Base-by-base conservation (phyloP, 2,888 invertebrate species). In the Pecten maximus region DNA sequence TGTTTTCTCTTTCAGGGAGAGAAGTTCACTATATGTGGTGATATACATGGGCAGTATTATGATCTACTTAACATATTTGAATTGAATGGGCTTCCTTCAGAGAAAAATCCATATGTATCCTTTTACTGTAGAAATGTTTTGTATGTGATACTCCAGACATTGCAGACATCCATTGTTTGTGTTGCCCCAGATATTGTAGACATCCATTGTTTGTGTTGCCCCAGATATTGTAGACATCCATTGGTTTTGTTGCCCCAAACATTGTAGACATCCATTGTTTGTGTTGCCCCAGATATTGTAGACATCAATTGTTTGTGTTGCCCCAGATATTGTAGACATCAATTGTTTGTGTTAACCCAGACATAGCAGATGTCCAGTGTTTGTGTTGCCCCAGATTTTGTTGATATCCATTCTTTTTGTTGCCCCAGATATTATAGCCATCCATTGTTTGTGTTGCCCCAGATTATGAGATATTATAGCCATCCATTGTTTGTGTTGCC, bases 1-100 rank as follows among this genome's bases (percentile, higher is more conserved):
- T 87, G 88, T 88, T 88, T 90, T 92, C 16, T 60, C 88, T 94
- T 95, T 28, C 95, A 97, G 97, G 98, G 98, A 50, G 97, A 98
- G 92, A 99, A 99, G 97, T 99, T 99, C 97, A 99, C 99, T 87
- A 98, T 99, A 89, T 99, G 99, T 97, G 99, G 99, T 19, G 99
- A 99, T 97, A 98, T 99, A 94, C 99, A 99, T 96, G 99, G 99
- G 90, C 99, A 99, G 97, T 99, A 98, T 97, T 99, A 99, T 96
- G 99, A 99, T 97, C 97, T 99, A 92, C 98, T 99, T 98, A 99
- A 99, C 97, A 99, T 99, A 95, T 99, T 99, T 97, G 97, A 98
- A 95, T 97, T 99, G 93, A 99, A 99, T 96, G 99, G 99, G n/a
- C 97, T 98, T 92, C 99, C 99, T 12, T 99, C 99, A 0, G 98